These are phyloP conservation scores for Andrena dorsata DNA, from an alignment of 2,888 invertebrate species.

Conservation along the genomic window DNA sequence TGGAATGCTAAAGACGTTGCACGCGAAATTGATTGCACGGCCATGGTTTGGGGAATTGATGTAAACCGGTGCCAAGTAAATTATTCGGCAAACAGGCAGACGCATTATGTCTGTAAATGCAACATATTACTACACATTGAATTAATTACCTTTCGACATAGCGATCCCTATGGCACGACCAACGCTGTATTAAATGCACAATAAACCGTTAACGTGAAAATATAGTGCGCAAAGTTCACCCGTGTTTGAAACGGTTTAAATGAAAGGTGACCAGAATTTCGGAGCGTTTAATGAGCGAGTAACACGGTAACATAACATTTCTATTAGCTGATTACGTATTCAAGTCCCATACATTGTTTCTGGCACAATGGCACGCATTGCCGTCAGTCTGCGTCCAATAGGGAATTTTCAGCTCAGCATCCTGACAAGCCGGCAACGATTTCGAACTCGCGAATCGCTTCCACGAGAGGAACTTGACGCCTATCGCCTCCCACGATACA, in stretches of 20 bases:
- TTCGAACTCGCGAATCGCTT: not conserved
- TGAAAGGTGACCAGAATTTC: not conserved
- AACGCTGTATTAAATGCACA: conserved; percentile 23
- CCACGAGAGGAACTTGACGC: not conserved
- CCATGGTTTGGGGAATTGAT: conserved; percentile 1
- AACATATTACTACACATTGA: conserved; percentile 27
- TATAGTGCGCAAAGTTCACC: not conserved
- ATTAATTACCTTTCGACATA: conserved; percentile 44
- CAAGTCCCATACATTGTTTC: not conserved
- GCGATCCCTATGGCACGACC: not conserved
- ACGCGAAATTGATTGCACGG: not conserved
- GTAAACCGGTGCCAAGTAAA: conserved; percentile 28
- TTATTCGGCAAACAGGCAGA: conserved; percentile 27
- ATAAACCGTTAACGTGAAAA: conserved; percentile 39
- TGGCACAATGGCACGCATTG: not conserved
- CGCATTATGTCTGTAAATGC: conserved; percentile 23
- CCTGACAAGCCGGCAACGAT: not conserved
- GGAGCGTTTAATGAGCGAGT: too few species aligned
- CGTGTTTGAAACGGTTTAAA: not conserved
- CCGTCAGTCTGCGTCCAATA: not conserved
- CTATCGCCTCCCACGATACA: not conserved
- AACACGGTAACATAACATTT: too few species aligned
- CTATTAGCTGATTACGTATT: not conserved
- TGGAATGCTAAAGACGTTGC: not conserved
- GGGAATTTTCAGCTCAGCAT: not conserved